A percentile compares a stretch with the other conserved stretches of the same genome.
phyloP scores from a whole-genome alignment of 1,140 invertebrate genomes.

The Geopemphigus sp. region DNA sequence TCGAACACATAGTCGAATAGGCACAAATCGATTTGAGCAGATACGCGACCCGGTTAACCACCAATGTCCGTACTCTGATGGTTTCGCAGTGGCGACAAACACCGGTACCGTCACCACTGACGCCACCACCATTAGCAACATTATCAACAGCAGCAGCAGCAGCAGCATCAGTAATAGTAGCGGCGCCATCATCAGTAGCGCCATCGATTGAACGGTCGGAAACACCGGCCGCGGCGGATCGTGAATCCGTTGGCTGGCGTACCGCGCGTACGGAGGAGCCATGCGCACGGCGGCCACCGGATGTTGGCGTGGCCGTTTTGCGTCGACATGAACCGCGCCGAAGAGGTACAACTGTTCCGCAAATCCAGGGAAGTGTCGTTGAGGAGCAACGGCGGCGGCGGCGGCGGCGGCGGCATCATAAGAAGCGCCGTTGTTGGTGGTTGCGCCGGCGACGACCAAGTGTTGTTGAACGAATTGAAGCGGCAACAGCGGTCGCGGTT shows the following conservation, averaged over 20 bases:
- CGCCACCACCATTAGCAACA: background rate
- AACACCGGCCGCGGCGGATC: too few species aligned
- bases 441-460: background rate
- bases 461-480: background rate
- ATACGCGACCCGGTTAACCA: background rate
- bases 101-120: background rate
- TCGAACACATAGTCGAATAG: too few species aligned
- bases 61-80: background rate
- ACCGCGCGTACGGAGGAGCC: background rate
- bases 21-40: too few species aligned
- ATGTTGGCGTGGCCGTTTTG: slow-evolving; percentile 47
- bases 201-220: too few species aligned
- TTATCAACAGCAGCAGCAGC: background rate
- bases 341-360: slow-evolving; percentile 63
- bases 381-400: background rate
- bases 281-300: slow-evolving; percentile 39
- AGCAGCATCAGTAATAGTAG: too few species aligned
- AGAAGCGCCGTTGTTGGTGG: too few species aligned
- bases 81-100: background rate
- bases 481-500: too few species aligned
- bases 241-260: background rate
- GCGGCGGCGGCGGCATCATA: background rate
- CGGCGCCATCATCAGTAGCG: background rate
- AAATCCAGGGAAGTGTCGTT: slow-evolving; percentile 59
- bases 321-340: slow-evolving; percentile 61